Base-by-base conservation (phyloP, 2,888 invertebrate species). In the Actias luna region DNA sequence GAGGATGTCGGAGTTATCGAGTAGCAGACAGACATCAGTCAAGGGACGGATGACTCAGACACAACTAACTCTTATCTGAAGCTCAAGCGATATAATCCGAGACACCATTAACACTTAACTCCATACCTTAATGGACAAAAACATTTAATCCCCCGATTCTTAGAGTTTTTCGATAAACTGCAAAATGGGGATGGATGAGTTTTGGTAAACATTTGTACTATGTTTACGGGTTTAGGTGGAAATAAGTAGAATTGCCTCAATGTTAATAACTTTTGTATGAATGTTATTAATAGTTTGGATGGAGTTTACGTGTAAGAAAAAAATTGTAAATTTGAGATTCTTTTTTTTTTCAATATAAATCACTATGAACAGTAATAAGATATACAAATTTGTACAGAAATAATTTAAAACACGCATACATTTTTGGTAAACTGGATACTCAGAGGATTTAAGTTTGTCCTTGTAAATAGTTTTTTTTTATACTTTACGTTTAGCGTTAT, bases 111-210 rank as follows among this genome's bases (percentile, higher is more conserved):
- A 91, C 90, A 91, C 88, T 88, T 84, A 85, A 85, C 81, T 77
- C 78, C 78, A 76, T 72, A 76, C 64, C 62, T 84, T 91, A 92
- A 92, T 92, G 92, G 92, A 91, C 91, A 90, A 90, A 91, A 92
- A 92, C 84, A 74, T 77, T 74, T 90, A 91, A 92, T 89, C 91
- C 88, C 77, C 74, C 69, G 77, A 78, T 84, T 83, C 84, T 84
- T 74, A 79, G 79, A 83, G 79, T 70, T 73, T 71, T 76, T 55
- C 73, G 80, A 84, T 82, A 82, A 82, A 80, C 71, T 83, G 85
- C 85, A 75, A 82, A 80, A 83, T 74, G 73, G 73, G 73, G 70
- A 77, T 71, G 72, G 70, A 72, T 63, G 66, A 65, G 72, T 73
- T 74, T 73, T 61, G 59, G 67, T 69, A 68, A 50, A 72, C 76